Evolutionary conservation across 2,797 vertebrate genomes (phyloP).

Genomic region (Tolypeutes matacus): DNA sequence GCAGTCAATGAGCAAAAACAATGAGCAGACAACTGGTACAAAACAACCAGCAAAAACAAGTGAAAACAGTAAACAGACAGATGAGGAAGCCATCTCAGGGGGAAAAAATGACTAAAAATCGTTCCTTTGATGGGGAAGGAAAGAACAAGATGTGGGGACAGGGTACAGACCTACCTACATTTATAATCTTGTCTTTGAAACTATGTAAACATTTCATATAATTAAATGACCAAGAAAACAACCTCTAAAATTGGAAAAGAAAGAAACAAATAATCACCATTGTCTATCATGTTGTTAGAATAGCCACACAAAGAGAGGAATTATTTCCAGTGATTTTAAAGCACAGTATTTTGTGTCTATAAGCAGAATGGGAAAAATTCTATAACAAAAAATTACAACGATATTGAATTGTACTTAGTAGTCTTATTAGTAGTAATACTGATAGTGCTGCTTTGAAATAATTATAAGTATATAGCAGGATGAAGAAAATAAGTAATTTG

Average conservation of each 20-base stretch:
- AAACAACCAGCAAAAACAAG: too few relatives aligned
- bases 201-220: not conserved
- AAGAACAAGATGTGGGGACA: not conserved
- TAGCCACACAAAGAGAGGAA: constrained; percentile 22
- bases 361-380: not conserved
- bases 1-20: too few relatives aligned
- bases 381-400: not conserved
- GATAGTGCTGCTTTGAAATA: not conserved
- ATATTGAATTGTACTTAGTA: not conserved
- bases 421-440: not conserved
- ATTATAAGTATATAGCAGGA: not conserved
- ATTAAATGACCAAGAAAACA: constrained; percentile 26
- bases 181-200: constrained; percentile 32
- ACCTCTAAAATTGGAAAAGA: constrained; percentile 46
- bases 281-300: not conserved
- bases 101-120: not conserved
- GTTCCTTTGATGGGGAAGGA: not conserved
- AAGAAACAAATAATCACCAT: not conserved
- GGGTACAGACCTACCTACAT: not conserved
- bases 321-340: constrained; percentile 26
- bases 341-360: not conserved
- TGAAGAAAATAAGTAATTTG: constrained; percentile 9
- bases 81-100: too few relatives aligned
- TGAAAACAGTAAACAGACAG: too few relatives aligned
- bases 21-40: too few relatives aligned